Evolutionary conservation across 2,797 vertebrate genomes (phyloP).

Genomic region (Gambusia yucatana): DNA sequence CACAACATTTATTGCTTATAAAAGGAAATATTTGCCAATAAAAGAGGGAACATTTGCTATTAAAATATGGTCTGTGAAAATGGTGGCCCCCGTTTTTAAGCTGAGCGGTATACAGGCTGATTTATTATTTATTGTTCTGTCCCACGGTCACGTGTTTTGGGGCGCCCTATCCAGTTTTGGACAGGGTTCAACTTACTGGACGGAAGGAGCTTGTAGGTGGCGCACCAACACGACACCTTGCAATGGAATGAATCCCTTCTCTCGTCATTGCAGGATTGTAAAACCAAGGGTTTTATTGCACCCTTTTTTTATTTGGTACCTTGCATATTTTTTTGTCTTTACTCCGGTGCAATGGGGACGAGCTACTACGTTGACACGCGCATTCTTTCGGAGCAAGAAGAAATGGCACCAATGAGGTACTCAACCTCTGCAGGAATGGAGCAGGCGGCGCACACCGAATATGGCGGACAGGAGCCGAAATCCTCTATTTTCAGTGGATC

Average conservation of each 20-base stretch:
- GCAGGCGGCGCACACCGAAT: slow-evolving; percentile 88
- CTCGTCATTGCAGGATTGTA: slow-evolving; percentile 67
- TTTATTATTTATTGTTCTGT: slow-evolving; percentile 99
- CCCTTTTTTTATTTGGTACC: slow-evolving; percentile 21
- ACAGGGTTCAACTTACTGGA: slow-evolving; percentile 93
- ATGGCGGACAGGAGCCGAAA: slow-evolving; percentile 93
- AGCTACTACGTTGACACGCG: slow-evolving; percentile 94
- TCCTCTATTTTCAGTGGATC: slow-evolving; percentile 91
- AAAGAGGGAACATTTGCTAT: slow-evolving; percentile 93
- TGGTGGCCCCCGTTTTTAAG: slow-evolving; percentile 90
- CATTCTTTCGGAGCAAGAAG: slow-evolving; percentile 90
- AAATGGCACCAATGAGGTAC: slow-evolving; percentile 87
- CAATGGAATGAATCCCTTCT: slow-evolving; percentile 85
- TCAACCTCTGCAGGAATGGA: slow-evolving; percentile 85
- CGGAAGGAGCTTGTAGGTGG: slow-evolving; percentile 88
- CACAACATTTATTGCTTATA: slow-evolving; percentile 87
- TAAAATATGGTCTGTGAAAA: slow-evolving; percentile 95
- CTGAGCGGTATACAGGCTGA: slow-evolving; percentile 89
- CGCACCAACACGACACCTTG: slow-evolving; percentile 84
- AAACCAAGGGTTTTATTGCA: slow-evolving; percentile 39
- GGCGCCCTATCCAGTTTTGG: slow-evolving; percentile 90
- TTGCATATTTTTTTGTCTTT: slow-evolving; percentile 38
- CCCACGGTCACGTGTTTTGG: slow-evolving; percentile 87
- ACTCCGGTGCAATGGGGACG: slow-evolving; percentile 84
- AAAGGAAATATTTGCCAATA: slow-evolving; percentile 90